Percentiles rank a stretch among this genome's conserved stretches.
Evolutionary conservation across 2,797 vertebrate species (phyloP).

Genomic region (Trichosurus vulpecula): DNA sequence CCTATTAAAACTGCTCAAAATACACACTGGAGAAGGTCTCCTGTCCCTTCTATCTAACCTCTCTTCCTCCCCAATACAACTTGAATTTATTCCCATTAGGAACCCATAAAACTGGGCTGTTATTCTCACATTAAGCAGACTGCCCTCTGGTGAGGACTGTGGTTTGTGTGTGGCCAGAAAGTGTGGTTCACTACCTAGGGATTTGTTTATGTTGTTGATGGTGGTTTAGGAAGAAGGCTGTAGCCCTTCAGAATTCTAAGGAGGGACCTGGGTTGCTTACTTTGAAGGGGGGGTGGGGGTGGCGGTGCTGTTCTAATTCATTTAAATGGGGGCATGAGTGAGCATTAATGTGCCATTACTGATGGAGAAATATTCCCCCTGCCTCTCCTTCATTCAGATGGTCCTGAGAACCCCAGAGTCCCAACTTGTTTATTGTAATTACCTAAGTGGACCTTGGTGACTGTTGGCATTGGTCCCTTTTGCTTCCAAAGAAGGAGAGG

Average conservation of each 20-base stretch:
- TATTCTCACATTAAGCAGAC: conserved; percentile 81
- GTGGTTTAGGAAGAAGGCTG: conserved; percentile 74
- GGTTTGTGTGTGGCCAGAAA: conserved; percentile 77
- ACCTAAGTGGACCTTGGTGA: conserved; percentile 73
- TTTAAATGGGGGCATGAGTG: conserved; percentile 56
- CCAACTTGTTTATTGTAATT: conserved; percentile 70
- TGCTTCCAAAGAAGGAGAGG: conserved; percentile 62
- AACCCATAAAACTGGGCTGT: conserved; percentile 74
- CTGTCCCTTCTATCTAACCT: conserved; percentile 46
- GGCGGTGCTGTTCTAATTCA: neutral
- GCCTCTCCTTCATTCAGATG: conserved; percentile 42
- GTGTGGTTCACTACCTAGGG: conserved; percentile 77
- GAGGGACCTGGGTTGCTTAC: conserved; percentile 64
- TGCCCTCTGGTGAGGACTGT: conserved; percentile 81
- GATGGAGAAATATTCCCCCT: conserved; percentile 43
- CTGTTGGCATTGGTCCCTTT: conserved; percentile 68
- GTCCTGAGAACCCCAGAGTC: conserved; percentile 56
- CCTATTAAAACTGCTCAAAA: conserved; percentile 6
- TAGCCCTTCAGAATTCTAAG: conserved; percentile 56
- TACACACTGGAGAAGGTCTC: conserved; percentile 37
- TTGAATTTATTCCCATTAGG: conserved; percentile 76
- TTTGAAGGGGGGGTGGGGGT: neutral
- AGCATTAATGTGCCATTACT: conserved; percentile 60
- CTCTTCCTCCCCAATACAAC: conserved; percentile 66
- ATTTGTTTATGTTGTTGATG: conserved; percentile 80